Evolutionary conservation across 37 sponge, comb jelly and placozoan genomes (phyloP).

Genomic region (Bolinopsis microptera): DNA sequence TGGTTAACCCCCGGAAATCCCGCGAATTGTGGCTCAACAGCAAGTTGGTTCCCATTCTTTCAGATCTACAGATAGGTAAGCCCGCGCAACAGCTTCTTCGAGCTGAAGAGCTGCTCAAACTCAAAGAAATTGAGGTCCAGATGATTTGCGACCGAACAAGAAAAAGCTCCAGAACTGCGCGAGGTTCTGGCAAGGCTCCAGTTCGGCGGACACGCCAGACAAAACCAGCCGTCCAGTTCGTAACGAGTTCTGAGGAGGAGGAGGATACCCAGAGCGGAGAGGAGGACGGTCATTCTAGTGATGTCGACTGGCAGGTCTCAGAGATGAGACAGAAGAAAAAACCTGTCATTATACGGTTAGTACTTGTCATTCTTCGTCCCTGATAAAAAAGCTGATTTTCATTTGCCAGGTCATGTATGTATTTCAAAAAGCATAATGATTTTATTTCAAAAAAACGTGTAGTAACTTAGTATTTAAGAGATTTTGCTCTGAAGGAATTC

Average conservation of each 20-base stretch:
- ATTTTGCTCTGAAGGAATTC: too few species aligned
- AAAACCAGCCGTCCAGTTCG: not conserved
- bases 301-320: conserved; percentile 23
- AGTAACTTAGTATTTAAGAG: too few species aligned
- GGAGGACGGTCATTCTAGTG: not conserved
- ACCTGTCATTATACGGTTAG: not conserved
- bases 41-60: not conserved
- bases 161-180: not conserved
- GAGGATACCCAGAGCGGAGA: not conserved
- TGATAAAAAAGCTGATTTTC: too few species aligned
- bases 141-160: not conserved
- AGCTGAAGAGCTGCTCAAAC: not conserved
- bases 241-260: not conserved
- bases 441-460: too few species aligned
- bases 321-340: not conserved
- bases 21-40: not conserved
- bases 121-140: not conserved
- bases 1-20: not conserved
- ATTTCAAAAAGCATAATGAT: too few species aligned
- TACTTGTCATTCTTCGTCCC: not conserved
- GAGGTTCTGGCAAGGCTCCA: not conserved
- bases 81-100: not conserved
- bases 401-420: too few species aligned
- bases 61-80: not conserved
- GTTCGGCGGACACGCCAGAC: not conserved